Evolutionary conservation across 2,113 vertebrate genomes (phyloP).

Genomic region (Poeciliopsis turrubarensis): DNA sequence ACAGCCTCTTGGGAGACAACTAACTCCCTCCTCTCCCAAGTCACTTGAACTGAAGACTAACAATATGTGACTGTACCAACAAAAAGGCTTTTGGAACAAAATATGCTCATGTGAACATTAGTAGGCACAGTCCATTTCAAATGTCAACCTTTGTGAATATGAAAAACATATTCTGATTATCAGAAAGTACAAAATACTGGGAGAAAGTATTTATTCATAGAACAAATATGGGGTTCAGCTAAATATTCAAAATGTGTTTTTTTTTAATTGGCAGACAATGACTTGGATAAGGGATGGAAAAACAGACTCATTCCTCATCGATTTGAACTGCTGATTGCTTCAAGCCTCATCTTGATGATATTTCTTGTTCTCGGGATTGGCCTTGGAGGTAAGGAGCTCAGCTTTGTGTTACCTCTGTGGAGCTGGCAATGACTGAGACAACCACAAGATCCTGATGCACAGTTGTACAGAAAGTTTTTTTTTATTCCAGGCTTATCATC

Average conservation of each 20-base stretch:
- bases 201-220: too few relatives aligned
- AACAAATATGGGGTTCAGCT: not conserved
- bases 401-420: not conserved
- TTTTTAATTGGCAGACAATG: conserved; percentile 38
- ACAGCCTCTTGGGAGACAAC: rapidly evolving
- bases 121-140: too few relatives aligned
- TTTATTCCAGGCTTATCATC: not conserved
- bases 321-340: conserved; percentile 63
- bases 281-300: conserved; percentile 61
- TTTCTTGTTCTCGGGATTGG: conserved; percentile 67
- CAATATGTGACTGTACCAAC: too few relatives aligned
- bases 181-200: too few relatives aligned
- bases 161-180: too few relatives aligned
- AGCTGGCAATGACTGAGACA: not conserved
- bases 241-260: not conserved
- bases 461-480: not conserved
- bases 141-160: too few relatives aligned
- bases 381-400: conserved; percentile 74
- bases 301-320: conserved; percentile 55
- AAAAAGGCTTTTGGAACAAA: too few relatives aligned
- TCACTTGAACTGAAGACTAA: too few relatives aligned
- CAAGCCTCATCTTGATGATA: conserved; percentile 39
- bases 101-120: not conserved
- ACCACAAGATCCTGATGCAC: not conserved
- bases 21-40: too few relatives aligned